A percentile compares a stretch with the other conserved stretches of the same genome.
Conservation (phyloP, 2,888 invertebrate species). For the Parascotia fuliginaria region DNA sequence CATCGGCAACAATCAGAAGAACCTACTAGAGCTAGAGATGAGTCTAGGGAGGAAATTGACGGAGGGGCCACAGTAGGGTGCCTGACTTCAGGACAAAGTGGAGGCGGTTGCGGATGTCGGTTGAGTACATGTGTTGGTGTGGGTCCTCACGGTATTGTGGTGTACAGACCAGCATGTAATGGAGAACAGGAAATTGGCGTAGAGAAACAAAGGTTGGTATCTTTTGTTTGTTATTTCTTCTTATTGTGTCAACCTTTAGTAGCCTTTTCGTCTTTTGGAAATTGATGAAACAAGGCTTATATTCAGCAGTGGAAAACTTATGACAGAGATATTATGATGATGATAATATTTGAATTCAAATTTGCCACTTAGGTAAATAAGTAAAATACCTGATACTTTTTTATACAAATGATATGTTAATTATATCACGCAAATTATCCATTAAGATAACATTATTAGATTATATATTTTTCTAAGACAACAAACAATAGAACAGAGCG, state of each 20-base stretch:
- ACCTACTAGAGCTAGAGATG: slow-evolving; percentile 65
- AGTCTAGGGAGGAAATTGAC: slow-evolving; percentile 77
- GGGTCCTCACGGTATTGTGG: slow-evolving; percentile 93
- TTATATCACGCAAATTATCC: no score
- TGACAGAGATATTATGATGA: no score
- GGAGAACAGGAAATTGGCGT: slow-evolving; percentile 86
- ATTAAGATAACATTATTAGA: no score
- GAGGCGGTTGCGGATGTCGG: slow-evolving; percentile 77
- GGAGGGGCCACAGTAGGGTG: slow-evolving; percentile 79
- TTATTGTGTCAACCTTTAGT: background rate
- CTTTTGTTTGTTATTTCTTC: background rate
- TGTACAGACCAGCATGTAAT: slow-evolving; percentile 84
- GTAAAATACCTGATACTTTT: no score
- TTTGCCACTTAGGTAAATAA: no score
- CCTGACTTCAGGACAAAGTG: slow-evolving; percentile 73
- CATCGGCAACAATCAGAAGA: slow-evolving; percentile 86
- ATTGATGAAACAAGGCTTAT: no score
- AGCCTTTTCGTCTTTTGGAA: no score
- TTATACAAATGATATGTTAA: no score
- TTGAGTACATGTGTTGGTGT: slow-evolving; percentile 89
- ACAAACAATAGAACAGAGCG: no score
- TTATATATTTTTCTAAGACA: no score
- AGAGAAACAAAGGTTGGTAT: slow-evolving; percentile 86
- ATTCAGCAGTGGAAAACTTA: no score
- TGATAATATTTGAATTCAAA: no score